Evolutionary conservation across 2,113 vertebrate species (phyloP).

Genomic region (Gymnorhina tibicen): DNA sequence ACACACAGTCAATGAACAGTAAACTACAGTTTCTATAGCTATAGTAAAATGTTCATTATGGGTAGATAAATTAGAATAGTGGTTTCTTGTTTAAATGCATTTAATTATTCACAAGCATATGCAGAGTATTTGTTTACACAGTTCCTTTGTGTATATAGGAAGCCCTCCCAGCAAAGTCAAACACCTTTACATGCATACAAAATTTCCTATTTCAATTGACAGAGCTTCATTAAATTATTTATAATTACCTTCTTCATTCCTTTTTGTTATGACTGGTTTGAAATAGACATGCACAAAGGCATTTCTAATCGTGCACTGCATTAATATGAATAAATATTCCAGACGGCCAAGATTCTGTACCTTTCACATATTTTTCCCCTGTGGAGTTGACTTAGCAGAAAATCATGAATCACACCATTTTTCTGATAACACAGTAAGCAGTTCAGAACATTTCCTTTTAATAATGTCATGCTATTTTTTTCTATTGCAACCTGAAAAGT

Average conservation of each 20-base stretch:
- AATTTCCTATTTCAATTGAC: slow-evolving; percentile 42
- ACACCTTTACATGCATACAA: slow-evolving; percentile 26
- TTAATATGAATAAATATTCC: slow-evolving; percentile 37
- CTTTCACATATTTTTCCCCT: slow-evolving; percentile 28
- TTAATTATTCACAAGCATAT: slow-evolving; percentile 63
- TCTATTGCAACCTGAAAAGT: background rate
- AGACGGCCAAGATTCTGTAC: slow-evolving; percentile 11
- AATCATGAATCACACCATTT: background rate
- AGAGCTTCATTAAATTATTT: slow-evolving; percentile 60
- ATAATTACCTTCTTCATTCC: slow-evolving; percentile 46
- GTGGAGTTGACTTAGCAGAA: slow-evolving; percentile 23
- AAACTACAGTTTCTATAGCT: background rate
- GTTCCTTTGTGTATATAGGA: slow-evolving; percentile 5
- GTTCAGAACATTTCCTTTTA: background rate
- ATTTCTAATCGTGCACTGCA: background rate
- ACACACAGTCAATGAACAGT: background rate
- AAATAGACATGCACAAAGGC: background rate
- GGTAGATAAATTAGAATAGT: background rate
- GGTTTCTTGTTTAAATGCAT: slow-evolving; percentile 10
- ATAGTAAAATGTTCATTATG: background rate
- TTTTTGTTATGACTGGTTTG: slow-evolving; percentile 40
- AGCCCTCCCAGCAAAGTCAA: slow-evolving; percentile 46
- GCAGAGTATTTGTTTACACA: slow-evolving; percentile 63
- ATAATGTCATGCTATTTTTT: background rate
- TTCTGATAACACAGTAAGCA: background rate